Base-by-base conservation (phyloP, 1,140 invertebrate genomes). In the Geopemphigus sp. region DNA sequence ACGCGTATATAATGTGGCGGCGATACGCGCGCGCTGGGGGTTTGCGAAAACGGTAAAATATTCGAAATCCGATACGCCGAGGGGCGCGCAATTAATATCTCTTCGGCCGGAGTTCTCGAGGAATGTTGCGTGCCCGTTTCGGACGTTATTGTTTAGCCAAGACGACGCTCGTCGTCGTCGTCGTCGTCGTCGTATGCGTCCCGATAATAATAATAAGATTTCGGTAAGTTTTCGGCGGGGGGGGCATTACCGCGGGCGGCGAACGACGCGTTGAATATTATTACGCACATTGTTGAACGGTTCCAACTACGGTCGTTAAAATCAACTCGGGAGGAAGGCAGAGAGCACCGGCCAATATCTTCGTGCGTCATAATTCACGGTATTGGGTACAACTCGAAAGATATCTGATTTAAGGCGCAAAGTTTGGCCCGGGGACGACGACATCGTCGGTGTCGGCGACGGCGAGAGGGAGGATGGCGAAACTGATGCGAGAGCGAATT, bases 341-440 rank as follows among this genome's bases (percentile, higher is more conserved):
- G 74, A 45, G 72, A 19, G 19, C 17, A 22, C 45, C 39, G 54
- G 72, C 72, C 72, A 59, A 78, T 61, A 61, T 56, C 72, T 56
- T 59, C 57, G 45, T 61, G 56, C 57, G 74, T 78, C 74, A 78
- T 78, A 78, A 78, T 78, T 78, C 74, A 78, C 57, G 39, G 74
- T 78, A 78, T 78, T n/a, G 74, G 74, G 74, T 24, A 61, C 72
- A 26, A 78, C 54, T 78, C 74, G 74, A 78, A 78, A 78, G 74
- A 78, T 78, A 78, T 78, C 74, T 78, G 74, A 78, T 78, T 78
- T 78, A 78, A 78, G 74, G 57, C 39, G 74, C 39, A 78, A 78
- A 78, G 39, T 61, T 78, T 78, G 50, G 10, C 14, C 8, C 10
- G 63, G 32, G 22, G 22, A 29, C 24, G 39, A 74, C 26, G 32